Evolutionary conservation across 35 echinoderm and acorn worm species (phyloP).

Genomic region (Anneissia japonica): DNA sequence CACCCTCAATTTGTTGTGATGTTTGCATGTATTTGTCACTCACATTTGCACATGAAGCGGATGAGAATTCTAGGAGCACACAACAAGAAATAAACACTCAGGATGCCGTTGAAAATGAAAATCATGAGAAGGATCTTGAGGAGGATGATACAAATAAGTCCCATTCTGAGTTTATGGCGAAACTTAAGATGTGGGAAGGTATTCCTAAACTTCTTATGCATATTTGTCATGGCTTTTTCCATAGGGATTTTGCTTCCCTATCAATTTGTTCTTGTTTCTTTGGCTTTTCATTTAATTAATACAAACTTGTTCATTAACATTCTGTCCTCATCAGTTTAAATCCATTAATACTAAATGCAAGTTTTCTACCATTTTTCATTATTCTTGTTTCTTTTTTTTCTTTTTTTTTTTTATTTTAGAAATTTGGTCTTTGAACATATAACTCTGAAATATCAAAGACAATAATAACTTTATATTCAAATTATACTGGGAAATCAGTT

Average conservation of each 20-base stretch:
- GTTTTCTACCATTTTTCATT: too few species aligned
- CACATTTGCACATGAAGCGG: not conserved
- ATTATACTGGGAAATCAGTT: too few species aligned
- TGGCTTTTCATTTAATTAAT: too few species aligned
- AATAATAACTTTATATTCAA: too few species aligned
- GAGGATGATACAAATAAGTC: not conserved
- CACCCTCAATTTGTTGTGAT: too few species aligned
- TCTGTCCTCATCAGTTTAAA: too few species aligned
- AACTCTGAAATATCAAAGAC: too few species aligned
- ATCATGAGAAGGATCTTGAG: not conserved
- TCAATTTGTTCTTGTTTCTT: not conserved
- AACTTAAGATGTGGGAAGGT: not conserved
- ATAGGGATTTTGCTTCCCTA: not conserved
- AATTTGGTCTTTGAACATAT: too few species aligned
- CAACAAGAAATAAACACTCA: not conserved
- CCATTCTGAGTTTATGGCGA: not conserved
- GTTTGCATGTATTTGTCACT: not conserved
- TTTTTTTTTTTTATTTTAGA: too few species aligned
- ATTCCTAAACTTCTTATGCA: not conserved
- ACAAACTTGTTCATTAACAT: too few species aligned
- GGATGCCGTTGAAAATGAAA: not conserved
- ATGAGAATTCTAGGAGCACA: not conserved
- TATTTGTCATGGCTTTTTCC: not conserved
- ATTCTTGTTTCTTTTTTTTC: too few species aligned
- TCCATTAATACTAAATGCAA: too few species aligned